Evolutionary conservation across 2,797 vertebrate genomes (phyloP), one percentile per base, ranked within the genome.

Genomic region (Thunnus albacares): DNA sequence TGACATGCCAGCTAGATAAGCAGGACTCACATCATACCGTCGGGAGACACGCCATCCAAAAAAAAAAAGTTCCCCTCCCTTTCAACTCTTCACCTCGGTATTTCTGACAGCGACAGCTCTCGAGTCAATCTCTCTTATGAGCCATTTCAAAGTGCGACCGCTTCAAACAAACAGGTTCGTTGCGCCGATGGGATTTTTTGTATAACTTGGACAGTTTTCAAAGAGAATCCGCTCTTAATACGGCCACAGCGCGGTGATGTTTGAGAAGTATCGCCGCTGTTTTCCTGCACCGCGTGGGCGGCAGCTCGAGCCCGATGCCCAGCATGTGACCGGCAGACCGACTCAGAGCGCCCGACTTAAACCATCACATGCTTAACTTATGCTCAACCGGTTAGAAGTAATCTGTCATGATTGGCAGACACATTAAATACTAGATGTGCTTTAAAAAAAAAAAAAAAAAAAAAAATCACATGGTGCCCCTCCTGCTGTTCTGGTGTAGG

Each of bases 121-220:
- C 18, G 1, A 82, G 51, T 74, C 71, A 72, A 78, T 66, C 45
- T 80, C 75, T 86, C 79, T 52, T 58, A n/a, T 65, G 76, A 87
- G 71, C 26, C 72, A 56, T 87, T 90, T 91, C 79, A 89, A 89
- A 92, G 85, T 15, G 1, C 55, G 71, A 71, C 47, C 69, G 71
- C 83, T 85, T 89, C 81, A 90, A 90, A 88, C 69, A 86, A 89
- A 85, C 70, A 71, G 81, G 72, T 85, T 85, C 67, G 69, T 63
- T 41, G 75, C 76, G 68, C 79, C 72, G 30, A 35, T 49, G 83
- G 85, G 87, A 70, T 73, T 75, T 73, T 75, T 43, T 52, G 69
- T 77, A 71, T 14, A 77, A 80, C 64, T 85, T 84, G 78, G 86
- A 71, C 7, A 13, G 13, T 22, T 79, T 88, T 91, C 84, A 90